phyloP scores from a whole-genome alignment of 2,797 vertebrate species.

The Hozukius guyotensis region DNA sequence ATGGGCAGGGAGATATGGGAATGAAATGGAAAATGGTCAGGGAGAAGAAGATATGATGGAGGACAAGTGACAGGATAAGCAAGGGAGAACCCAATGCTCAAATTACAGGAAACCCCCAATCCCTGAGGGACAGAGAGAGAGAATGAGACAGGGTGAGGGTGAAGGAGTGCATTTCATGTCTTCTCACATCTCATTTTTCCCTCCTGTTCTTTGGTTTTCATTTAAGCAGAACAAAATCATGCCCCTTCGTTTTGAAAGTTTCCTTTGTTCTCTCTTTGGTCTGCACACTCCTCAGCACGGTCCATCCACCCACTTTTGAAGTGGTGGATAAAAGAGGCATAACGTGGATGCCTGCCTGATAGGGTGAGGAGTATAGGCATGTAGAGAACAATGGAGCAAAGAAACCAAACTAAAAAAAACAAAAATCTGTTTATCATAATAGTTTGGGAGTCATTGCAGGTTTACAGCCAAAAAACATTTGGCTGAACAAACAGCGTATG shows the following conservation, averaged over 20 bases:
- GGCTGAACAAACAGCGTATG: conserved; percentile 54
- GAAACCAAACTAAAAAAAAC: conserved; percentile 42
- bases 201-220: conserved; percentile 38
- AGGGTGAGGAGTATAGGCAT: conserved; percentile 58
- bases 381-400: conserved; percentile 65
- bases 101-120: conserved; percentile 76
- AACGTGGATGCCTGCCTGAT: conserved; percentile 60
- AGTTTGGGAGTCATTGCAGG: conserved; percentile 48
- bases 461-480: conserved; percentile 56
- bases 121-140: conserved; percentile 37
- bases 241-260: conserved; percentile 41
- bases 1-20: neutral
- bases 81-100: conserved; percentile 62
- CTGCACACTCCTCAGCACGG: conserved; percentile 54
- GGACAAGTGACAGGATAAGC: conserved; percentile 60
- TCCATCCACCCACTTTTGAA: conserved; percentile 74
- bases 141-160: conserved; percentile 22
- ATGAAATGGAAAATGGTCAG: conserved; percentile 27
- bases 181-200: conserved; percentile 31
- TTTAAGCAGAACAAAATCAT: conserved; percentile 48
- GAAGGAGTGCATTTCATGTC: conserved; percentile 55
- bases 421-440: conserved; percentile 65
- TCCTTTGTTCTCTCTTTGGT: conserved; percentile 63
- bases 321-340: conserved; percentile 69
- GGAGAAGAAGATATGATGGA: conserved; percentile 48